Evolutionary conservation across 1,140 invertebrate genomes (phyloP), one percentile per base, ranked within the genome.

Genomic region (Aphidius gifuensis): DNA sequence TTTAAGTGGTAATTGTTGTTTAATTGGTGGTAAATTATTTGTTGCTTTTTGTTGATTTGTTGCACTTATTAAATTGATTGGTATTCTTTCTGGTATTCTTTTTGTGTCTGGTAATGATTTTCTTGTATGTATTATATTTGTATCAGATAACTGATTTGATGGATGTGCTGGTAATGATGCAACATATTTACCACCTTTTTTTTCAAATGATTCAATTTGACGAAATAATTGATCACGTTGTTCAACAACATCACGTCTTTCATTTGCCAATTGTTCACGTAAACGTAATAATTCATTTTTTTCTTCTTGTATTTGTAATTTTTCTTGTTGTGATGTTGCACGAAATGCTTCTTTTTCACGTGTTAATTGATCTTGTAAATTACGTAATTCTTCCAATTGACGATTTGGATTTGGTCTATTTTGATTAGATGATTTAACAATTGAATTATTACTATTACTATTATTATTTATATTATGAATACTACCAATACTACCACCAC

Each of bases 141-240:
- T 44, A 9, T 72, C 72, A 23, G 70, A 69, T n/a, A 64, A 46
- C 57, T 70, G 71, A 57, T 66, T 66, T 42, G 69, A 66, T 23
- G 74, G 75, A 71, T 79, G 54, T 70, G 79, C 69, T 68, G 79
- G 58, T 60, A 81, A 62, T 8, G 67, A 66, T 61, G 72, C 58
- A 42, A 71, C 70, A 21, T 80, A 69, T 5, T 82, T 73, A 16
- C 92, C 83, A 4, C 90, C 90, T 71, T 91, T 88, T 59, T 84
- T 86, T 44, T 88, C 87, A 1, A 94, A 80, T 39, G 88, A 83
- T 70, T 95, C 92, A 70, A 94, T 83, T 73, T 92, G 87, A 42
- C 92, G 78, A 75, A 93, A 95, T 9, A 96, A 80, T 64, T 93
- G 88, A 71, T 96, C 93, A 8, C 93, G 76, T 76, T 96, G 93